Evolutionary conservation across 2,113 vertebrate species (phyloP), one percentile per base, ranked within the genome.

Genomic region (Climacteris rufus): DNA sequence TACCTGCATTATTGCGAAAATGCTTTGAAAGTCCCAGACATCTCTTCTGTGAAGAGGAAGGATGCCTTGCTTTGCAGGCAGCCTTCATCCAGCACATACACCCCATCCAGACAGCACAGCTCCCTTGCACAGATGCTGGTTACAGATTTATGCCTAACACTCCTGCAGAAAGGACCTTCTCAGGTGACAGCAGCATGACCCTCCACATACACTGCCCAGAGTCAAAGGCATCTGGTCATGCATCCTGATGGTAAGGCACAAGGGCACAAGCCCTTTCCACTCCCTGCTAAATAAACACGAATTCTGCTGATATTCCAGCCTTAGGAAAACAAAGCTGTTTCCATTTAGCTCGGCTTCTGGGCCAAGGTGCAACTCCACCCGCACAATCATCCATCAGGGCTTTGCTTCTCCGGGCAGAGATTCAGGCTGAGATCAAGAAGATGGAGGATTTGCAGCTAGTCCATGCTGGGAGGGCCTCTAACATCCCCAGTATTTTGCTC

Each of bases 261-360:
- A 40, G 71, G 68, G 68, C 10, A 6, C 30, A 70, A 93, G 40
- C 25, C 56, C 77, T 56, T 87, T 66, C 80, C 65, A 77, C 52
- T 94, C 71, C 75, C 69, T 96, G 75, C 61, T 96, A 93, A 85
- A 93, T 68, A 83, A 94, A 87, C 61, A 83, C 33, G 65, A 91
- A 91, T 96, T 95, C 83, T 89, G 88, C 70, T 89, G 91, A 93
- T 97, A 91, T 39, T 94, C 61, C 72, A 89, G 79, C 56, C 68
- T 74, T 95, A 94, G 68, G 65, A 96, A 97, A 97, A 95, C 85
- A 95, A 95, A 97, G 90, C 92, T 96, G 95, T 96, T 96, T 96
- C 85, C 96, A 96, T 93, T 96, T 96, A 96, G 76, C 75, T 92
- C 1, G 0, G 85, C 83, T 96, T 95, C 93, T 93, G 92, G 76